Evolutionary conservation across 2,797 vertebrate species (phyloP), one percentile per base, ranked within the genome.

Genomic region (Chanos chanos): DNA sequence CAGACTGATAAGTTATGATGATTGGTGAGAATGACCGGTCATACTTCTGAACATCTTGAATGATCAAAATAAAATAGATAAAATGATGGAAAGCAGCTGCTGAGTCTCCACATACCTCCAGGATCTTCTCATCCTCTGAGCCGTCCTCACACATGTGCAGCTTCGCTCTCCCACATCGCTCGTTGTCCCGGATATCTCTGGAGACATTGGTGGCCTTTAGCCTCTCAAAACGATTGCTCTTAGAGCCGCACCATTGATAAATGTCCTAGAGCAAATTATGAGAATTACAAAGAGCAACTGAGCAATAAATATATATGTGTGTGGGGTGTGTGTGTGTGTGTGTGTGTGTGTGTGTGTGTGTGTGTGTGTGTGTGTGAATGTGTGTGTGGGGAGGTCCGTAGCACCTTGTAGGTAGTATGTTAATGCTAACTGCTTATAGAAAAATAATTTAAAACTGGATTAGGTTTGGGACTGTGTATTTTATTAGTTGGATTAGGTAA

Each of bases 181-280:
- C 93, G 0, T 92, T 87, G 74, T 96, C 94, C 24, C 93, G 89
- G 68, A 96, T 94, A 1, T 83, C 86, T 70, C 90, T 94, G 59
- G 93, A 89, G 47, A 96, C 74, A 61, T 87, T 82, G 0, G 90
- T 91, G 61, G 93, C 91, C 82, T 94, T 96, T 44, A 96, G 79
- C 67, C 66, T 89, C 53, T 97, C 93, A 34, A 88, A 93, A 0
- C 48, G 67, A 80, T 93, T 96, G 77, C 91, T 89, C 2, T 74
- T 47, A 21, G 81, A 84, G 51, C 94, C 94, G 8, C 91, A 95
- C 94, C 94, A 96, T 13, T 93, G 93, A 53, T 87, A 86, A 68
- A 97, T 89, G 50, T 92, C 80, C 93, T 96, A 82, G 5, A 15
- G 16, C 2, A 51, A 10, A 34, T 19, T 7, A 49, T 12, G 4